Evolutionary conservation across 2,888 invertebrate species (phyloP).

Genomic region (Gastrophysa polygoni): DNA sequence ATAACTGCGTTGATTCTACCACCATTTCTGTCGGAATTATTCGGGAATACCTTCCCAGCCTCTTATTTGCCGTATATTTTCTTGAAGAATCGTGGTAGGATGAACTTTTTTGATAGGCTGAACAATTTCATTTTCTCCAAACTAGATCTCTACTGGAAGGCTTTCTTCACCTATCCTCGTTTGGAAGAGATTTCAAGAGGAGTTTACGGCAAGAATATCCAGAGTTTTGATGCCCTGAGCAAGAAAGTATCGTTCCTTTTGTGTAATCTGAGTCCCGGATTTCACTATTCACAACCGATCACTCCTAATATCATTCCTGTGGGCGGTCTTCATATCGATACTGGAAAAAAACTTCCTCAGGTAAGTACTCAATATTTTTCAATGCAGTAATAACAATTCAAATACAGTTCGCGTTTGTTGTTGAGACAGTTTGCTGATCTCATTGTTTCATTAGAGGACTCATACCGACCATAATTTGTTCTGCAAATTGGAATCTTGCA

Average conservation of each 20-base stretch:
- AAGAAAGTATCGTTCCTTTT: constrained; percentile 42
- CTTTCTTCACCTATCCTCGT: constrained; percentile 19
- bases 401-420: no score
- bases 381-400: no score
- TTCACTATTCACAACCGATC: constrained; percentile 45
- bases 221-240: constrained; percentile 37
- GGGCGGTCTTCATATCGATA: constrained; percentile 47
- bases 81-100: constrained; percentile 31
- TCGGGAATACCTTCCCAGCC: constrained; percentile 41
- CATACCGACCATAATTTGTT: no score
- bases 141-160: constrained; percentile 7
- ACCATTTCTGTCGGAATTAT: constrained; percentile 32
- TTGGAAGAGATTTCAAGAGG: constrained; percentile 33
- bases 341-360: constrained; percentile 43
- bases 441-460: no score
- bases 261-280: constrained; percentile 43
- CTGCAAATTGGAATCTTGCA: no score
- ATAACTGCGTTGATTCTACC: constrained; percentile 35
- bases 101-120: constrained; percentile 37
- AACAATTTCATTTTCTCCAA: constrained; percentile 19
- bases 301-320: constrained; percentile 50
- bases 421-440: no score
- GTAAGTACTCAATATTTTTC: no score
- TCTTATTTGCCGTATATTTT: constrained; percentile 41
- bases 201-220: constrained; percentile 37